Percentiles rank a stretch among this genome's conserved stretches.
Evolutionary conservation across 2,113 vertebrate species (phyloP).

Genomic region (Hyperoodon ampullatus): DNA sequence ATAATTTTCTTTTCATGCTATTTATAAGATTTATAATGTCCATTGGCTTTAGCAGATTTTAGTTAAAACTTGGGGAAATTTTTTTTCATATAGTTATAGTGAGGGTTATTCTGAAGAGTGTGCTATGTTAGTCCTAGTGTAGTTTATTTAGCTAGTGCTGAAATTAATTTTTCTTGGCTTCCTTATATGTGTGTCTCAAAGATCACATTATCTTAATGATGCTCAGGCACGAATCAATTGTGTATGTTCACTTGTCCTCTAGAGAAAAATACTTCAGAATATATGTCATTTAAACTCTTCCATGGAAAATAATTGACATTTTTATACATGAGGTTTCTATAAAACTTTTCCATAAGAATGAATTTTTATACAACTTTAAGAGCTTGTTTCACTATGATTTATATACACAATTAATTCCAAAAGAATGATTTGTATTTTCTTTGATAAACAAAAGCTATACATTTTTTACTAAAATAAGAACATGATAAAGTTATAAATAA

Average conservation of each 20-base stretch:
- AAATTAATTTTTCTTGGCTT: not conserved
- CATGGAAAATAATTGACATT: constrained; percentile 62
- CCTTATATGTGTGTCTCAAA: not conserved
- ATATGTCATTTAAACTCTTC: constrained; percentile 44
- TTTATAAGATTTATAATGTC: not conserved
- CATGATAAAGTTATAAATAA: not conserved
- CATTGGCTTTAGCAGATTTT: not conserved
- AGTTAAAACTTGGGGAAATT: not conserved
- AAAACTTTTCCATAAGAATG: constrained; percentile 35
- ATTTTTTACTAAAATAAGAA: not conserved
- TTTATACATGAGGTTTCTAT: constrained; percentile 27
- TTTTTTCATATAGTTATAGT: not conserved
- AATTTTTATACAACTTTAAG: constrained; percentile 64
- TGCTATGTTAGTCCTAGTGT: not conserved
- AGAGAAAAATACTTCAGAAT: constrained; percentile 44
- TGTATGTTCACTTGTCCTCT: not conserved
- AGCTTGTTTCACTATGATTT: constrained; percentile 42
- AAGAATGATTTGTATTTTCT: constrained; percentile 23
- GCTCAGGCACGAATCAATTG: not conserved
- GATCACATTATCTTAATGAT: not conserved
- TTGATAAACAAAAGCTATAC: constrained; percentile 31
- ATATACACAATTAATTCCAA: not conserved
- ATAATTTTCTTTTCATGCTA: not conserved
- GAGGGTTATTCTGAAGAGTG: not conserved
- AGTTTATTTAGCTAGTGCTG: not conserved